Evolutionary conservation across 1,140 invertebrate genomes (phyloP).

Genomic region (Parasteatoda tepidariorum): DNA sequence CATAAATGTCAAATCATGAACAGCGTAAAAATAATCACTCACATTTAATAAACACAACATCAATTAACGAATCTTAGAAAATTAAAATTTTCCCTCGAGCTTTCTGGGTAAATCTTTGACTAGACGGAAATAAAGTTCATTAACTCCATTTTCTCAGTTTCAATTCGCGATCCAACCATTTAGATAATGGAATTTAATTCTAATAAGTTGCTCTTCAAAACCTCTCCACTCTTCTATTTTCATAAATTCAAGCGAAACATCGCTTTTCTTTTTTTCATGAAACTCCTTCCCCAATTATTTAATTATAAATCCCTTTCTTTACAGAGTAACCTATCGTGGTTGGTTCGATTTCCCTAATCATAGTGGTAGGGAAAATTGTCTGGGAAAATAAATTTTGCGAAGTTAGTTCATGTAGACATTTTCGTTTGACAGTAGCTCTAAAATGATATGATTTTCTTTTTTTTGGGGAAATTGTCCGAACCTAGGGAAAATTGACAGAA

Average conservation of each 20-base stretch:
- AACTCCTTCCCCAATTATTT: conserved; percentile 18
- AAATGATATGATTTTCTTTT: too few relatives aligned
- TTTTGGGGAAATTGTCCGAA: too few relatives aligned
- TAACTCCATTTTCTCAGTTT: background rate
- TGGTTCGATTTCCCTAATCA: too few relatives aligned
- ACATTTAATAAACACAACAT: background rate
- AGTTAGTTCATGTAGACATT: too few relatives aligned
- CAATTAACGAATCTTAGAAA: background rate
- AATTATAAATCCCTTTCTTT: conserved; percentile 16
- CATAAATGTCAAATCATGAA: too few relatives aligned
- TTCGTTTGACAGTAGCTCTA: too few relatives aligned
- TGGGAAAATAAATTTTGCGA: too few relatives aligned
- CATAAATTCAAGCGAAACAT: background rate
- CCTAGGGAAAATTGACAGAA: too few relatives aligned
- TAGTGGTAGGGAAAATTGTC: too few relatives aligned
- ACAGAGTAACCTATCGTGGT: background rate
- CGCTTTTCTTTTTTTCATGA: background rate
- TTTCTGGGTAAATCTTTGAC: background rate
- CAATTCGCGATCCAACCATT: conserved; percentile 17
- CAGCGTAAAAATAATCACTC: too few relatives aligned
- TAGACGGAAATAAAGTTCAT: conserved; percentile 5
- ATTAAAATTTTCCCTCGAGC: conserved; percentile 1
- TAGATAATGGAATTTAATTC: conserved; percentile 43
- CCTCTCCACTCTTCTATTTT: background rate
- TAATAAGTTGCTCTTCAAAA: conserved; percentile 29